phyloP scores from a whole-genome alignment of 2,888 invertebrate species.

The Herminia tarsipennalis region DNA sequence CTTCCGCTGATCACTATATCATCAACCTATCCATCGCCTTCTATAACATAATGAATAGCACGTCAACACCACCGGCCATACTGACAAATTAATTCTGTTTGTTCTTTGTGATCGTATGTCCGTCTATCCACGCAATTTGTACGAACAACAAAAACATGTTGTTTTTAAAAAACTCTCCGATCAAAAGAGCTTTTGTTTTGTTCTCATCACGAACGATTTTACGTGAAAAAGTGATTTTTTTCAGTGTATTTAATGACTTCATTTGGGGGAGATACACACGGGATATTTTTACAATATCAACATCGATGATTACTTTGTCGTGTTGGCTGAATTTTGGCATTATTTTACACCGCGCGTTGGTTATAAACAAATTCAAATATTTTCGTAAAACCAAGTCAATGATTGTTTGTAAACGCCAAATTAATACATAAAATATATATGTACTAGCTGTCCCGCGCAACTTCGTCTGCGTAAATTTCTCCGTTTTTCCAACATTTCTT shows the following conservation, averaged over 20 bases:
- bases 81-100: conserved; percentile 58
- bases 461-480: too few relatives aligned
- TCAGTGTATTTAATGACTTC: not conserved
- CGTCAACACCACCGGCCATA: conserved; percentile 57
- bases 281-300: too few relatives aligned
- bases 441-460: too few relatives aligned
- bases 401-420: too few relatives aligned
- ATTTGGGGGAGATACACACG: too few relatives aligned
- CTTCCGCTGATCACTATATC: not conserved
- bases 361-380: too few relatives aligned
- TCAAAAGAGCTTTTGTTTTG: not conserved
- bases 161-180: conserved; percentile 8
- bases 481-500: too few relatives aligned
- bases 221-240: conserved; percentile 6
- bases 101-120: conserved; percentile 40
- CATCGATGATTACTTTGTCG: too few relatives aligned
- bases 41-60: conserved; percentile 58
- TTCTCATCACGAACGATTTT: not conserved
- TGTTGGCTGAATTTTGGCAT: too few relatives aligned
- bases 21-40: conserved; percentile 27
- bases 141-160: conserved; percentile 38
- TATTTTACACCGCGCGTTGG: too few relatives aligned
- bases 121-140: conserved; percentile 19
- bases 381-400: too few relatives aligned
- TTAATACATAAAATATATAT: too few relatives aligned